Evolutionary conservation across 2,113 vertebrate species (phyloP).

Genomic region (Aleadryas rufinucha): DNA sequence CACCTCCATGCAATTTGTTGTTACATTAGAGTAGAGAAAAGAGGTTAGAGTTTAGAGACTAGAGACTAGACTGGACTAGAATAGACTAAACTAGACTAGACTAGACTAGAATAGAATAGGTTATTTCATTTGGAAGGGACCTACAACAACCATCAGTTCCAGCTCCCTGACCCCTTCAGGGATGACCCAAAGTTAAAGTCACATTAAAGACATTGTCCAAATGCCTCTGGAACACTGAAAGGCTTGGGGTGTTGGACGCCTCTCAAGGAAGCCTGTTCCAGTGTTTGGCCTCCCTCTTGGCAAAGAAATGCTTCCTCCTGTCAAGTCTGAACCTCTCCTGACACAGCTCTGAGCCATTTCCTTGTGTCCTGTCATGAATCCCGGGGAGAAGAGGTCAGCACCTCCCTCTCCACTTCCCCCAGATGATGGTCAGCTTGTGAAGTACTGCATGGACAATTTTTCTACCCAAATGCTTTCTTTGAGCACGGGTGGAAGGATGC

Average conservation of each 20-base stretch:
- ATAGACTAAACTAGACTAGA: too few species aligned
- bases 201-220: not conserved
- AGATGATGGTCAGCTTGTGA: not conserved
- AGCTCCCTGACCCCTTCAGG: not conserved
- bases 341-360: not conserved
- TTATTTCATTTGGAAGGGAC: not conserved
- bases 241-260: fast-evolving
- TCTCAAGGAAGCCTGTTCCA: not conserved
- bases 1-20: not conserved
- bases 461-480: not conserved
- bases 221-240: not conserved
- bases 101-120: not conserved
- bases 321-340: not conserved
- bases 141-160: fast-evolving
- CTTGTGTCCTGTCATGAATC: not conserved
- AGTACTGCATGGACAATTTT: not conserved
- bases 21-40: not conserved
- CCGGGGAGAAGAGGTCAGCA: not conserved
- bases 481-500: not conserved
- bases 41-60: not conserved
- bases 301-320: not conserved
- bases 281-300: not conserved
- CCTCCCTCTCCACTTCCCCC: not conserved
- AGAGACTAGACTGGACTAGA: not conserved
- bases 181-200: not conserved